Evolutionary conservation across 2,888 invertebrate genomes (phyloP), one percentile per base, ranked within the genome.

Genomic region (Falcaria lacertinaria): DNA sequence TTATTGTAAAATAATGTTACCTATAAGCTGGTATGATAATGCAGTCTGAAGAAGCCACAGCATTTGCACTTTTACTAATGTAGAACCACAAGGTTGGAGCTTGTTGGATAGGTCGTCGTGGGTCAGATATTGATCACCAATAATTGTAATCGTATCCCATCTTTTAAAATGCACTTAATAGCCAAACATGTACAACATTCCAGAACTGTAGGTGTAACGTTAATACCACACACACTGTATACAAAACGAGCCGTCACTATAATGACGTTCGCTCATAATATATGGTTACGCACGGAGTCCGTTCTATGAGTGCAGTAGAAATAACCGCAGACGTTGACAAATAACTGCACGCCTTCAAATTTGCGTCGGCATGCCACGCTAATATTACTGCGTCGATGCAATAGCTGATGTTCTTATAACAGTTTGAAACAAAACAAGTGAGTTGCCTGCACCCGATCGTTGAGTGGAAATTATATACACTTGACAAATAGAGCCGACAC

Each of bases 401-500:
- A 52, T 51, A 59, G 43, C 54, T 50, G 42, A 36, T 33, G 19
- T 42, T 42, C 55, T 59, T 59, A 61, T 60, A 60, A 56, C 50
- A 48, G 52, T 52, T 45, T 39, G 44, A 47, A 57, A 59, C 59
- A 62, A 68, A 66, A 61, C 54, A 55, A 58, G 47, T 49, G 43
- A 50, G 50, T 47, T 44, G 46, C 50, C 52, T 50, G 50, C 50
- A 54, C 50, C 48, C 57, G 60, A 59, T 54, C 56, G 58, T 54
- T 59, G 54, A 59, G 60, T 70, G 69, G 57, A 73, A 74, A 75
- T 74, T 75, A 75, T 74, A 74, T 73, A 68, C 66, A 71, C 61
- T 73, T 71, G 71, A 77, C 76, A 78, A 80, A 79, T 73, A 74
- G 63, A 71, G 64, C 57, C 62, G 49, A 64, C 58, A 67, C 52